Evolutionary conservation across 2,113 vertebrate species (phyloP).

Genomic region (Maylandia zebra): DNA sequence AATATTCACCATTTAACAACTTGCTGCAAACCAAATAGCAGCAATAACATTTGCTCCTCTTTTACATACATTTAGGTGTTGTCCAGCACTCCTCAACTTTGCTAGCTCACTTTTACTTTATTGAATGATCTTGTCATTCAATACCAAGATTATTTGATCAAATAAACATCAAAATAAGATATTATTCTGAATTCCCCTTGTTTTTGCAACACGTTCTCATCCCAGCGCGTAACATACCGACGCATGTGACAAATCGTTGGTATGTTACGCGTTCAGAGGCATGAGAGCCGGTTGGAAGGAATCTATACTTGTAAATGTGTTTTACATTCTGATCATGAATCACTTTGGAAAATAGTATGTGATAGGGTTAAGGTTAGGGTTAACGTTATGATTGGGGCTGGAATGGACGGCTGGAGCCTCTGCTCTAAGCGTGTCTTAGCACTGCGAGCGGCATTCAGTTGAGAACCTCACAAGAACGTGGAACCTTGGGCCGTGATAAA

Average conservation of each 20-base stretch:
- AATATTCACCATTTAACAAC: background rate
- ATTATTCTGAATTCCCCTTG: background rate
- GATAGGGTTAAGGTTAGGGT: background rate
- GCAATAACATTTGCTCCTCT: rapidly evolving
- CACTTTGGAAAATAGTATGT: background rate
- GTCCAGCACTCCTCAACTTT: background rate
- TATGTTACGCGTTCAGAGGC: background rate
- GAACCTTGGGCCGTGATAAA: background rate
- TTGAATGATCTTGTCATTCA: background rate
- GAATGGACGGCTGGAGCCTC: background rate
- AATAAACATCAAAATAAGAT: background rate
- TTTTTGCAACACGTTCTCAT: background rate
- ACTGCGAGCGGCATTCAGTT: background rate
- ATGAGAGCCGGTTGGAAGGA: background rate
- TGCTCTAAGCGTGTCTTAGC: background rate
- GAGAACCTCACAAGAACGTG: background rate
- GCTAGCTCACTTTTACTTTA: background rate
- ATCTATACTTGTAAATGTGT: background rate
- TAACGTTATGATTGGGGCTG: rapidly evolving
- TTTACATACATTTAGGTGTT: background rate
- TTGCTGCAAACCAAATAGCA: background rate
- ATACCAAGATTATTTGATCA: background rate
- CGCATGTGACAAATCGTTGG: background rate
- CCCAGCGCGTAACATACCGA: rapidly evolving
- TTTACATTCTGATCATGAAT: background rate